A percentile compares a stretch with the other conserved stretches of the same genome.
phyloP scores from a whole-genome alignment of 1,140 invertebrate species.

The Trachymyrmex cornetzi region DNA sequence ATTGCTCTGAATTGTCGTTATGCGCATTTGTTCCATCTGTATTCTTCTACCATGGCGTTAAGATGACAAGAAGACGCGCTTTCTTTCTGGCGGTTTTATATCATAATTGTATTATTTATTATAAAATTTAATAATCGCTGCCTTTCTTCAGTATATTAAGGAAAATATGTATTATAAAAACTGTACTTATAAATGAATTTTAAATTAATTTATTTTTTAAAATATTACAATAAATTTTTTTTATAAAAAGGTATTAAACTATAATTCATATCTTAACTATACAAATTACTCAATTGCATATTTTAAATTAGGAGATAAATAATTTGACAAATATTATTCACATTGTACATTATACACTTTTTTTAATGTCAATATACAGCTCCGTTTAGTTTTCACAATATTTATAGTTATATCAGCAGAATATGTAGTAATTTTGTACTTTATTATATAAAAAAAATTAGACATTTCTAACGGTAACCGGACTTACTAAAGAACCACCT shows the following conservation, averaged over 20 bases:
- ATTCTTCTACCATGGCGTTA: no score
- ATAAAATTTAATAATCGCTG: neutral
- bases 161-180: neutral
- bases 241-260: neutral
- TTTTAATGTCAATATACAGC: constrained; percentile 54
- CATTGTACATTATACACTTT: neutral
- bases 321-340: constrained; percentile 21
- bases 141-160: neutral
- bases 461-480: no score
- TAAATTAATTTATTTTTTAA: neutral
- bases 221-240: no score
- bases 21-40: no score
- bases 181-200: neutral
- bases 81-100: no score
- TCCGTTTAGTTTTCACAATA: neutral
- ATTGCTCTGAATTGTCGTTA: no score
- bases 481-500: no score
- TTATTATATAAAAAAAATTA: neutral
- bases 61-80: no score
- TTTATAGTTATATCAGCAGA: constrained; percentile 19
- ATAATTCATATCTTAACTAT: neutral
- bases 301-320: neutral
- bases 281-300: constrained; percentile 4
- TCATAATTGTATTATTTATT: neutral
- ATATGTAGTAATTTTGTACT: constrained; percentile 14